A percentile compares a stretch with the other conserved stretches of the same genome.
phyloP scores from a whole-genome alignment of 2,797 vertebrate genomes.

The Heliangelus exortis region DNA sequence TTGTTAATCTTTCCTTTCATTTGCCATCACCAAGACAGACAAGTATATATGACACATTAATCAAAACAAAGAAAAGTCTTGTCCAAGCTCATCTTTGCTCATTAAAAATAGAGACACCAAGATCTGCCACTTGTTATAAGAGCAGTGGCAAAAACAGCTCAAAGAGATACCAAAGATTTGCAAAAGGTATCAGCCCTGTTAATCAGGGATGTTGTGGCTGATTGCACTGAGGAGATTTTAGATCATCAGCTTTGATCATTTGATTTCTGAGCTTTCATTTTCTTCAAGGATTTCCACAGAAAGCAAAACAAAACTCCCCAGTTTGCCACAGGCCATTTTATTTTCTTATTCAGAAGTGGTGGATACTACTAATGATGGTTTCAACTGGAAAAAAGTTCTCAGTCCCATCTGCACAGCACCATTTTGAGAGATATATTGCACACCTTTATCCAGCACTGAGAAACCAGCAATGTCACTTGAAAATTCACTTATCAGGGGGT shows the following conservation, averaged over 20 bases:
- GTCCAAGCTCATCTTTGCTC: not conserved
- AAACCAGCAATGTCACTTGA: not conserved
- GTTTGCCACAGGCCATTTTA: slow-evolving; percentile 25
- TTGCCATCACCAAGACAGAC: not conserved
- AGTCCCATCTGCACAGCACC: slow-evolving; percentile 49
- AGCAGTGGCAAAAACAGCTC: not conserved
- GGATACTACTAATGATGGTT: slow-evolving; percentile 38
- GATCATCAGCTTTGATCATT: not conserved
- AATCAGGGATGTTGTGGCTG: not conserved
- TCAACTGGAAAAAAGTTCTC: slow-evolving; percentile 22
- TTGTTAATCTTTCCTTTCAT: not conserved
- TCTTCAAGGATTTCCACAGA: slow-evolving; percentile 30
- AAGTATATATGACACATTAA: not conserved
- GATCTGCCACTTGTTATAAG: not conserved
- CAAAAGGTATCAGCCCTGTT: not conserved
- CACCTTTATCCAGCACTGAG: not conserved
- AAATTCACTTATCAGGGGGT: not conserved
- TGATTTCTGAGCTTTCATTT: not conserved
- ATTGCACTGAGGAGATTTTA: not conserved
- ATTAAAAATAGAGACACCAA: not conserved
- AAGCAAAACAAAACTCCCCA: slow-evolving; percentile 37
- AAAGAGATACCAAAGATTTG: not conserved
- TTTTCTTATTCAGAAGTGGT: slow-evolving; percentile 64
- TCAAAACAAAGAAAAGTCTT: not conserved
- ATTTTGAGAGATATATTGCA: slow-evolving; percentile 43